Evolutionary conservation across 2,888 invertebrate species (phyloP).

Genomic region (Cryptus viduatorius): DNA sequence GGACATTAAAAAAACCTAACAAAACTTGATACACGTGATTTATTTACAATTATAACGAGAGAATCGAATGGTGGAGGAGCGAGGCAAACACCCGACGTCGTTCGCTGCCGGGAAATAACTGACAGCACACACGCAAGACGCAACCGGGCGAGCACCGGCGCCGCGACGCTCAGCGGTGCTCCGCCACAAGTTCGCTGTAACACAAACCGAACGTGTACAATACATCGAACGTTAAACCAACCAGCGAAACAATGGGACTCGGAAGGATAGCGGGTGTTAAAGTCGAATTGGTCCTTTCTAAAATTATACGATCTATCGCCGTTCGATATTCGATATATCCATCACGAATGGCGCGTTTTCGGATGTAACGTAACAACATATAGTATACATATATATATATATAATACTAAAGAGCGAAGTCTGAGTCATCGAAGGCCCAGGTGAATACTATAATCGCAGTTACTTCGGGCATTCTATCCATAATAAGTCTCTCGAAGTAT

Average conservation of each 20-base stretch:
- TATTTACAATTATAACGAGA: neutral
- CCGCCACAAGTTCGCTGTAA: conserved; percentile 18
- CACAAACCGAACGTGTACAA: conserved; percentile 43
- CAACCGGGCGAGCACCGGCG: conserved; percentile 58
- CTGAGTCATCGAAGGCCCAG: conserved; percentile 16
- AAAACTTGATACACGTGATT: neutral
- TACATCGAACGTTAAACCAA: conserved; percentile 66
- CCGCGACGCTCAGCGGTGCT: conserved; percentile 62
- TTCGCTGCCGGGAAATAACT: conserved; percentile 84
- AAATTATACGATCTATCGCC: conserved; percentile 8
- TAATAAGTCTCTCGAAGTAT: conserved; percentile 27
- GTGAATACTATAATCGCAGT: conserved; percentile 7
- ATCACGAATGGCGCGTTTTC: neutral
- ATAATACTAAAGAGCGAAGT: neutral
- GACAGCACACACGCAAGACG: conserved; percentile 74
- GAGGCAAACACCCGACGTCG: conserved; percentile 79
- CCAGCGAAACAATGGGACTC: conserved; percentile 50
- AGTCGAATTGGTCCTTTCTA: conserved; percentile 9
- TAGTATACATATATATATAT: neutral
- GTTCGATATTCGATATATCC: neutral
- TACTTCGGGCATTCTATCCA: conserved; percentile 1
- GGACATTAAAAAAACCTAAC: neutral
- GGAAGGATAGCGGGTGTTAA: conserved; percentile 54
- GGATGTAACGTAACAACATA: neutral
- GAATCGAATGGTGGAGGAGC: conserved; percentile 50